Evolutionary conservation across 2,797 vertebrate genomes (phyloP).

Genomic region (Bradypodion pumilum): DNA sequence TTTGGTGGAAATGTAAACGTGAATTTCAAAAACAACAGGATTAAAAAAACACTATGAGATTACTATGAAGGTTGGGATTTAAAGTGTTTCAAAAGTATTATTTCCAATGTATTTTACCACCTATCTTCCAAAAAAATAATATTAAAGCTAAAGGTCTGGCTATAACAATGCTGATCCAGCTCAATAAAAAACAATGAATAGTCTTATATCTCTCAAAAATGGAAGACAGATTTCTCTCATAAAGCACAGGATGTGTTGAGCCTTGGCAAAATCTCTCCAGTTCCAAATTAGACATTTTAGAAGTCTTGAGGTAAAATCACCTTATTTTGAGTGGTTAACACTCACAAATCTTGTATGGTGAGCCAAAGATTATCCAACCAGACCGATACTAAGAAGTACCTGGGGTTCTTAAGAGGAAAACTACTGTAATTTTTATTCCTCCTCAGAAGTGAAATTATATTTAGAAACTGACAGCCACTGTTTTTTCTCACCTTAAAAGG

Average conservation of each 20-base stretch:
- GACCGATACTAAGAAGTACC: not conserved
- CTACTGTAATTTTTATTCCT: no score
- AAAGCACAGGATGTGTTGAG: not conserved
- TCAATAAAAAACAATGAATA: not conserved
- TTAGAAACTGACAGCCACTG: not conserved
- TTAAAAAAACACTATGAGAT: not conserved
- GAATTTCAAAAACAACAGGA: not conserved
- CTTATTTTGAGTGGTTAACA: not conserved
- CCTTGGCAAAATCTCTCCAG: not conserved
- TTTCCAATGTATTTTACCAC: not conserved
- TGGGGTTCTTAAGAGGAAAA: no score
- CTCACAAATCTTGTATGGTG: not conserved
- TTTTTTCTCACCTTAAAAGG: not conserved
- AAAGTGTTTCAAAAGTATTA: not conserved
- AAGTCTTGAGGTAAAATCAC: not conserved
- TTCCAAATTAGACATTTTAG: not conserved
- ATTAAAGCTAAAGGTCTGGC: conserved; percentile 28
- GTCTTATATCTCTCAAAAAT: not conserved
- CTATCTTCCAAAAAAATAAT: not conserved
- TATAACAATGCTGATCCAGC: not conserved
- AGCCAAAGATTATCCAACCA: not conserved
- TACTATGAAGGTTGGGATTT: not conserved
- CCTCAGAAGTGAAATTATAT: not conserved
- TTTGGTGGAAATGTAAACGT: not conserved
- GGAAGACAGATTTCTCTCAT: not conserved